Base-by-base conservation (phyloP, 2,888 invertebrate species). In the Watsonalla binaria region DNA sequence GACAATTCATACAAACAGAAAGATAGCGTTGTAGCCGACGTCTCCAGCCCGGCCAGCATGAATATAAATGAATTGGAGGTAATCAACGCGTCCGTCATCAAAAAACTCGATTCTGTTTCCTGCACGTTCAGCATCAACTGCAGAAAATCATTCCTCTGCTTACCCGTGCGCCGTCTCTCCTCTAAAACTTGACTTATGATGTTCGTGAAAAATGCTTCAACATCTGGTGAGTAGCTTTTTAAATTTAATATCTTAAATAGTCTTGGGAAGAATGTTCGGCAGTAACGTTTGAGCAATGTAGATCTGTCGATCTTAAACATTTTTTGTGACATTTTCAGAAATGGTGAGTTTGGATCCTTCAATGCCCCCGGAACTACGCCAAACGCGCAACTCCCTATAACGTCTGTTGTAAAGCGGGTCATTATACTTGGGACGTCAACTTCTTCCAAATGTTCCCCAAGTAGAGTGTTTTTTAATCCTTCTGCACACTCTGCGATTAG, bases 61-160 rank as follows among this genome's bases (percentile, higher is more conserved):
- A 90, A 90, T 81, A 90, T 90, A 67, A 90, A 90, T 51, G 90
- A 90, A 71, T 90, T 90, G 11, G 90, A 90, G 45, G 84, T 90
- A 74, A 90, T 90, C 62, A 90, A 75, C 56, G 80, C 84, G 71
- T 90, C 90, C 7, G 90, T 87, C 87, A 90, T 90, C 47, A 65
- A 60, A 63, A 90, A 85, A 53, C 65, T 75, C 8, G 66, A 75
- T 59, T 84, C 81, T 6, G 76, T 76, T 59, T 81, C 81, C 66
- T 90, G 90, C 48, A 86, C 85, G 55, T 90, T 89, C 58, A 90
- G 73, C 89, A 90, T 86, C n/a, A 89, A 70, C 60, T 90, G 90
- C 11, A 90, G 80, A 57, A 90, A 90, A 68, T 90, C 90, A 54
- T 83, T 74, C 55, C 90, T 76, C 54, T 82, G 74, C 4, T 68